Base-by-base conservation (phyloP, 1,140 invertebrate species). In the Nebria ingens region DNA sequence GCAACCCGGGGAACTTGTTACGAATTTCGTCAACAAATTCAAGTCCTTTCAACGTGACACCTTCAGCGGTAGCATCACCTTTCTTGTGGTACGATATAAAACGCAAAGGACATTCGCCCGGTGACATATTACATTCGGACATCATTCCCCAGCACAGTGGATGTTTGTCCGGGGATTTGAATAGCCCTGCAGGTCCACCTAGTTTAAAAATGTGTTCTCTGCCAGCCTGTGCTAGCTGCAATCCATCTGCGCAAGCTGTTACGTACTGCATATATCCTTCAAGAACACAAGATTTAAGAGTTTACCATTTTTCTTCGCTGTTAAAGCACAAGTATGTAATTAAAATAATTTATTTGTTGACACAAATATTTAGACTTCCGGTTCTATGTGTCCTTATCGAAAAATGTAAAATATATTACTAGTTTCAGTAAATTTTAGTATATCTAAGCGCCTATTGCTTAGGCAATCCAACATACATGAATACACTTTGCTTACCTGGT, bases 81-180 rank as follows among this genome's bases (percentile, higher is more conserved):
- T 77, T 77, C 22, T 71, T 66, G 58, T 77, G 75, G 56, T 71
- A 76, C 11, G 68, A 73, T 12, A 77, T 62, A 54, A 68, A 65
- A 58, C 74, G 67, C 29, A 77, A 61, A 53, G 72, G 70, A 59
- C 71, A 75, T 19, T 62, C 12, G 15, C 15, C 58, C 1, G 55
- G 53, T 23, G 66, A 60, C n/a, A 53, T 51, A 50, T 71, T 68
- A 57, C 75, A 77, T 51, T 62, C 55, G 19, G 71, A 60, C 19
- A 76, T 38, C 21, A 74, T 25, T 20, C 68, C 64, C 75, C 75
- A 77, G 57, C 75, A 76, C 2, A 76, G 56, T 19, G 71, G 71
- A 62, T 77, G 75, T 1, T 61, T 61, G 6, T 62, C 52, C 12
- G 54, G 40, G 12, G 60, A 55, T 59, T 69, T 74, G 54, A 77